A percentile compares a stretch with the other conserved stretches of the same genome.
Evolutionary conservation across 2,113 vertebrate genomes (phyloP).

Genomic region (Urocolius indicus): DNA sequence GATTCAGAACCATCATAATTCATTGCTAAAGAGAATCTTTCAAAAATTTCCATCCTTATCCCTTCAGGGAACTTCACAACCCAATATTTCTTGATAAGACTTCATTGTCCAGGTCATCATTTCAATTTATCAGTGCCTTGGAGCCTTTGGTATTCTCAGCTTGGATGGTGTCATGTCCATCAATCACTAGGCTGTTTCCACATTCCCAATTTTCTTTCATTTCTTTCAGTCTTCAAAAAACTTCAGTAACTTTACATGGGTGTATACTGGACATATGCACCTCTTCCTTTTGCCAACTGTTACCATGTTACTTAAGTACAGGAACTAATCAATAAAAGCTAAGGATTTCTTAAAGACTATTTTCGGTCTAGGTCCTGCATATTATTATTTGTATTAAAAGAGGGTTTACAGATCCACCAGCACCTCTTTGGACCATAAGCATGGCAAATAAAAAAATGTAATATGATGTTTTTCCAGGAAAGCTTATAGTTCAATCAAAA

Average conservation of each 20-base stretch:
- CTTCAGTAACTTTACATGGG: background rate
- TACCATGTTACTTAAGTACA: background rate
- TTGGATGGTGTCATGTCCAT: constrained; percentile 42
- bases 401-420: background rate
- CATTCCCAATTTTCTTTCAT: constrained; percentile 33
- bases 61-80: constrained; percentile 40
- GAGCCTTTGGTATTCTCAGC: constrained; percentile 40
- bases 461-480: background rate
- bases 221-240: constrained; percentile 40
- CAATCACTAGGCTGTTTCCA: constrained; percentile 55
- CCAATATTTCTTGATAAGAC: constrained; percentile 56
- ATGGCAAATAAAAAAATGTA: background rate
- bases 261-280: background rate
- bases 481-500: background rate
- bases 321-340: background rate
- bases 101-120: constrained; percentile 67
- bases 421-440: background rate
- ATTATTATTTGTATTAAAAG: background rate
- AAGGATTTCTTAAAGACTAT: background rate
- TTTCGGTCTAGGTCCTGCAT: background rate
- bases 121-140: constrained; percentile 67
- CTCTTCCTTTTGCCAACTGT: background rate
- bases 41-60: constrained; percentile 10
- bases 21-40: constrained; percentile 26
- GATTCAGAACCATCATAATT: constrained; percentile 39